Conservation (phyloP, 2,888 invertebrate genomes). For the Lissocephala sabroskyi region DNA sequence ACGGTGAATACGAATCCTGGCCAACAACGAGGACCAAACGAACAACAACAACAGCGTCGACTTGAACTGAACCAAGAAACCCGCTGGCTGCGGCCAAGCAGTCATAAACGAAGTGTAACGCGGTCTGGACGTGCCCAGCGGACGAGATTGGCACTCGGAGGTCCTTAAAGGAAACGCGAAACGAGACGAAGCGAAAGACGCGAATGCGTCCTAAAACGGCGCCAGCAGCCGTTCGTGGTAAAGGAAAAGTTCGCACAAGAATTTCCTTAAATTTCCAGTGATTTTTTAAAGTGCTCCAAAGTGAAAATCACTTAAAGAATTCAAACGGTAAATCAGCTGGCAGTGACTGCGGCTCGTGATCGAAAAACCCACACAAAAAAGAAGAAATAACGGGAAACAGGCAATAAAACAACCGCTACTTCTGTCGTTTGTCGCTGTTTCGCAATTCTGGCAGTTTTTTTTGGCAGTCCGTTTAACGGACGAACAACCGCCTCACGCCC, state of each 20-base stretch:
- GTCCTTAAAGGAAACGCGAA: conserved; percentile 12
- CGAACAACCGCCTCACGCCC: not conserved
- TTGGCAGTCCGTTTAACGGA: not conserved
- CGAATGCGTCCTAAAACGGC: too few relatives aligned
- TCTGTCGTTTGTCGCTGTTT: conserved; percentile 2
- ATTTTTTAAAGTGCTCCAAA: too few relatives aligned
- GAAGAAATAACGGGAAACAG: conserved; percentile 1
- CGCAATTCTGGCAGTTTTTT: conserved; percentile 2
- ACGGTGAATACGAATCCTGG: too few relatives aligned
- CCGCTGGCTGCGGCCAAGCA: conserved; percentile 44
- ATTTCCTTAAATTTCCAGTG: too few relatives aligned
- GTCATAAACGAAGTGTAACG: conserved; percentile 67
- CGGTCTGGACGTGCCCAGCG: conserved; percentile 55
- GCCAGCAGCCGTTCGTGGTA: too few relatives aligned
- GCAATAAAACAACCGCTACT: conserved; percentile 3
- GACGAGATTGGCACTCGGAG: not conserved
- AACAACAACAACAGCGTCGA: conserved; percentile 43
- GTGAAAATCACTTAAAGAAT: too few relatives aligned
- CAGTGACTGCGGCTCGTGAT: too few relatives aligned
- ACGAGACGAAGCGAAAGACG: conserved; percentile 2
- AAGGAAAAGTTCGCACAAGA: too few relatives aligned
- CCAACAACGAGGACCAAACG: conserved; percentile 24
- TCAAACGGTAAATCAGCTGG: too few relatives aligned
- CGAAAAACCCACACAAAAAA: not conserved
- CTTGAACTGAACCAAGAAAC: too few relatives aligned